A percentile compares a stretch with the other conserved stretches of the same genome.
Evolutionary conservation across 2,888 invertebrate species (phyloP).

Genomic region (Diogma glabrata): DNA sequence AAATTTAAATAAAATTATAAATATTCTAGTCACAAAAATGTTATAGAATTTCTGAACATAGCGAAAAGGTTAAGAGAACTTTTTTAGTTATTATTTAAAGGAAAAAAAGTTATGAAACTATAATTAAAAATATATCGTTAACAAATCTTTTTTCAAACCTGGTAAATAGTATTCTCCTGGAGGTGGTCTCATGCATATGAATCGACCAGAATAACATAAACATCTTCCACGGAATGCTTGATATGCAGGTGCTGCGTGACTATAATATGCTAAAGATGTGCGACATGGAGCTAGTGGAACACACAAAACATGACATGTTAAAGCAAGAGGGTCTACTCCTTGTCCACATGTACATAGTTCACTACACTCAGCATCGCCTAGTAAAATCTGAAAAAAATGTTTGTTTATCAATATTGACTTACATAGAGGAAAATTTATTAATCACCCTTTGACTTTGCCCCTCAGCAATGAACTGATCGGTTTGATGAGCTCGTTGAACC

Average conservation of each 20-base stretch:
- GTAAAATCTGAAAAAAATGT: conserved; percentile 38
- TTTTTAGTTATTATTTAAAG: background rate
- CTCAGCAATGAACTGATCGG: conserved; percentile 74
- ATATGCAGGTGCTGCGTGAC: conserved; percentile 81
- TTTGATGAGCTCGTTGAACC: conserved; percentile 69
- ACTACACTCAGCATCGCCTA: conserved; percentile 81
- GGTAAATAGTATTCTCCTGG: conserved; percentile 44
- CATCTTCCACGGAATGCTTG: conserved; percentile 82
- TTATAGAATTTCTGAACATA: no score
- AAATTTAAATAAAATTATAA: no score
- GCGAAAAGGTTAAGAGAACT: no score
- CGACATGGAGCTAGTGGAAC: conserved; percentile 78
- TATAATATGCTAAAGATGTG: conserved; percentile 78
- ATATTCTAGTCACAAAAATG: no score
- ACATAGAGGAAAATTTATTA: background rate
- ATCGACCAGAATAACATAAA: conserved; percentile 81
- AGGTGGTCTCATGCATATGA: conserved; percentile 82
- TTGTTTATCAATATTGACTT: background rate
- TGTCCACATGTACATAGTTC: conserved; percentile 75
- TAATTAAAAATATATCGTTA: no score
- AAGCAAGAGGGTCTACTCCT: conserved; percentile 48
- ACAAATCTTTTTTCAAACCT: no score
- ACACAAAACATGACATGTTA: conserved; percentile 80
- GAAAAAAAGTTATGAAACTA: background rate
- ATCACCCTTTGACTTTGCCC: conserved; percentile 74